These are phyloP conservation scores for Artemia sinica DNA, from an alignment of 2,888 invertebrate species.

Conservation along the genomic window DNA sequence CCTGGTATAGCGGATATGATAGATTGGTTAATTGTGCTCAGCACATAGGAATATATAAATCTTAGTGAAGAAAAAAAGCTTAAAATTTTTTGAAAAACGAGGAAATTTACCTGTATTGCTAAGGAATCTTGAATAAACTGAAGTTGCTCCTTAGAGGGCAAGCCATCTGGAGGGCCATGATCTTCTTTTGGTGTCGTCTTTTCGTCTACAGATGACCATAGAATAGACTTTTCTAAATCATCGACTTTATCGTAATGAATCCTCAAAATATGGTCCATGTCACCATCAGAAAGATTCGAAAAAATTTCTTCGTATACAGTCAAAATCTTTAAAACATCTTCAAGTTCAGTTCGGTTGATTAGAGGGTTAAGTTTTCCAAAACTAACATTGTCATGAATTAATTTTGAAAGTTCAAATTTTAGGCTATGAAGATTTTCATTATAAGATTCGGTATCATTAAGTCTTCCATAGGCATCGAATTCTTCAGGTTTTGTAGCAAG, in stretches of 20 bases:
- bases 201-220: constrained; percentile 23
- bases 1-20: no score
- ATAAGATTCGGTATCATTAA: not conserved
- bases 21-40: no score
- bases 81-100: no score
- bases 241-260: constrained; percentile 22
- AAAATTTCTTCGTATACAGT: not conserved
- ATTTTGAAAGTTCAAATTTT: not conserved
- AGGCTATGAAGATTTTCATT: not conserved
- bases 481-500: no score
- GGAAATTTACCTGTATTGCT: constrained; percentile 26
- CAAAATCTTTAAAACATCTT: not conserved
- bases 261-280: constrained; percentile 25
- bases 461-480: no score
- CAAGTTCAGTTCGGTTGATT: constrained; percentile 5
- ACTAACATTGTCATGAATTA: not conserved
- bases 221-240: constrained; percentile 21
- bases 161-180: constrained; percentile 21
- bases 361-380: not conserved
- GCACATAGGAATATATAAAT: no score
- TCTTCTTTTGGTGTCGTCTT: constrained; percentile 18
- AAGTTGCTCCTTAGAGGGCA: constrained; percentile 25
- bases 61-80: no score
- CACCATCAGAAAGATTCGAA: not conserved
- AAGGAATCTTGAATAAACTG: constrained; percentile 24